These are phyloP conservation scores for Polymixis flavicincta DNA, from an alignment of 2,888 invertebrate species.

Conservation along the genomic window DNA sequence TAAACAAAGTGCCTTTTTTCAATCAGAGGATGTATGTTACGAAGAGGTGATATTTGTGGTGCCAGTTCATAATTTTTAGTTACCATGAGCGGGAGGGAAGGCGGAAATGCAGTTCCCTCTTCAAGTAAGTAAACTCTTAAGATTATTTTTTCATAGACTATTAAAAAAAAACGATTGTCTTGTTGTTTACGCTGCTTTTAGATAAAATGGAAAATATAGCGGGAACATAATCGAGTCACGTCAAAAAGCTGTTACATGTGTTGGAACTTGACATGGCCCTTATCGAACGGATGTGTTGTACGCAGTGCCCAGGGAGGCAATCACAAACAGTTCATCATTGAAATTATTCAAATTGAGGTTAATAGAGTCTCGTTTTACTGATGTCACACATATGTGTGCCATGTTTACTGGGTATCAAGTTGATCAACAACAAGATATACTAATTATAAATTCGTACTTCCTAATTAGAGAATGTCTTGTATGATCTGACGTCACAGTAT, in stretches of 20 bases:
- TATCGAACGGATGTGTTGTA: conserved; percentile 85
- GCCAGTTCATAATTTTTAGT: conserved; percentile 82
- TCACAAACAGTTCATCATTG: conserved; percentile 86
- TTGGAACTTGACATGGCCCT: conserved; percentile 79
- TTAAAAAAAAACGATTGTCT: conserved; percentile 7
- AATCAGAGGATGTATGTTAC: conserved; percentile 84
- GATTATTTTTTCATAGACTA: conserved; percentile 66
- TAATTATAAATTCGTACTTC: conserved; percentile 78
- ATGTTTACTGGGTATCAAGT: conserved; percentile 84
- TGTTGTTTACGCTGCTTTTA: conserved; percentile 64
- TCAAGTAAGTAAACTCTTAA: conserved; percentile 85
- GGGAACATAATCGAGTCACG: conserved; percentile 64
- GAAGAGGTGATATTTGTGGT: conserved; percentile 88
- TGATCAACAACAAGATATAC: conserved; percentile 84
- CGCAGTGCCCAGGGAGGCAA: conserved; percentile 82
- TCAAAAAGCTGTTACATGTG: conserved; percentile 74
- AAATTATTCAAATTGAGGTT: conserved; percentile 89
- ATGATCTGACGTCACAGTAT: conserved; percentile 70
- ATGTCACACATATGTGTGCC: conserved; percentile 89
- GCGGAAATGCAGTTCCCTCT: conserved; percentile 90
- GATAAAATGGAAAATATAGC: conserved; percentile 27
- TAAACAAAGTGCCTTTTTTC: conserved; percentile 80
- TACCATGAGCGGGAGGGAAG: conserved; percentile 90
- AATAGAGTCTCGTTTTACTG: conserved; percentile 86
- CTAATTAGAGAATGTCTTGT: conserved; percentile 76